Base-by-base conservation (phyloP, 2,113 vertebrate species). In the Chamaetylas fuelleborni region DNA sequence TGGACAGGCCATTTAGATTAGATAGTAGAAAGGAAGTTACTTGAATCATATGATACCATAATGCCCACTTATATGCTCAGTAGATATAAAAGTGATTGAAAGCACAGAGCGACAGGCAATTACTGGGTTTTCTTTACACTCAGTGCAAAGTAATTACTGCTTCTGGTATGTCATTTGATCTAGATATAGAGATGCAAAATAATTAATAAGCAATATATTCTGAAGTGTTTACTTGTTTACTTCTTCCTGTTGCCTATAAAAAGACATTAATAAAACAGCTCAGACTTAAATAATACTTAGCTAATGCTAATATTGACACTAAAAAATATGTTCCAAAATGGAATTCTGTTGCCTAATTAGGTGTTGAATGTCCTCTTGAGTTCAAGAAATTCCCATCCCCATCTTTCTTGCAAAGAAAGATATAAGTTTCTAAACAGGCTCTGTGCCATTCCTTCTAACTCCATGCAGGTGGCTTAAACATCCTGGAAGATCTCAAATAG, bases 21-120 rank as follows among this genome's bases (percentile, higher is more conserved):
- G n/a, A 74, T 60, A 91, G 60, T 56, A 84, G 70, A 85, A 82
- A 87, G 53, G 51, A 87, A 85, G 36, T 69, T 87, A 57, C 50
- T 74, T 86, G 56, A 89, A 76, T 87, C 8, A 2, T 69, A 17
- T 22, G 25, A 29, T 71, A 42, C 24, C n/a, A 33, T 79, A 74
- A 86, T 34, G 25, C 51, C 65, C 76, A 70, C 26, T 91, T 92
- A 25, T 23, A 29, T 34, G 34, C 71, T 72, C 51, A 64, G 60
- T 40, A 94, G 69, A 48, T 43, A 31, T 74, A 89, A 81, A 95
- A 93, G 25, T 90, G 65, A 91, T 57, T 53, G 73, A 93, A 92
- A 92, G 31, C 43, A 61, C 57, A 66, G 60, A 70, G 13, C 23
- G 6, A 26, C 11, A 58, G 47, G 40, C 43, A 70, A 4, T 84